Base-by-base conservation (phyloP, 2,113 vertebrate genomes). In the Castor canadensis region DNA sequence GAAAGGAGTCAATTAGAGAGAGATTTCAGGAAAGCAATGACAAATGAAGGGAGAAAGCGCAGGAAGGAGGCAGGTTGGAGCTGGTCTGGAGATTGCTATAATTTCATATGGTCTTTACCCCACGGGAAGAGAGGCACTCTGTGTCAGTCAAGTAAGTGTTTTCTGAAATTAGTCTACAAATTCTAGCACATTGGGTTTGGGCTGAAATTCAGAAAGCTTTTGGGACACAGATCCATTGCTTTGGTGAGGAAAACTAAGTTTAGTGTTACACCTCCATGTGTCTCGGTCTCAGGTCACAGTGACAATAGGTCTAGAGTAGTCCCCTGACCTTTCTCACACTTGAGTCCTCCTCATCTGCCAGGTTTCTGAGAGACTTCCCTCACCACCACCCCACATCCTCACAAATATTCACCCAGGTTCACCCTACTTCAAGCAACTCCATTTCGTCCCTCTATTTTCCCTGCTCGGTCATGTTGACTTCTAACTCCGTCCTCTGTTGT, bases 331-430 rank as follows among this genome's bases (percentile, higher is more conserved):
- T 72, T 54, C 58, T 26, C 45, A 4, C 0, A 28, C 16, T 28
- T 26, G 30, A 26, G 10, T 17, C 9, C 4, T 32, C 3, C 47
- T 73, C 47, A 4, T 24, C 47, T 3, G 11, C 43, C 38, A 24
- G 8, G 26, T 20, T 40, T 52, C 43, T 10, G 3, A 0, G 28
- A 62, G 67, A 2, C 28, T 0, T 3, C 22, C 17, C 30, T 7
- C 6, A 24, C 35, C 17, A 0, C 1, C 24, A 26, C 0, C 3
- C 13, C 1, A 0, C 9, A 43, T 8, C 10, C 26, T 20, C 1
- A 4, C 35, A 12, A 2, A 9, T 0, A 7, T 1, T 10, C 10
- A 1, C 0, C 28, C 6, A 28, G 8, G 17, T 5, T 10, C 26
- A 1, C 9, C 12, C 24, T 9, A 28, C 6, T 9, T 6, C 22